Conservation (phyloP, 2,113 vertebrate genomes). For the Nematolebias whitei region DNA sequence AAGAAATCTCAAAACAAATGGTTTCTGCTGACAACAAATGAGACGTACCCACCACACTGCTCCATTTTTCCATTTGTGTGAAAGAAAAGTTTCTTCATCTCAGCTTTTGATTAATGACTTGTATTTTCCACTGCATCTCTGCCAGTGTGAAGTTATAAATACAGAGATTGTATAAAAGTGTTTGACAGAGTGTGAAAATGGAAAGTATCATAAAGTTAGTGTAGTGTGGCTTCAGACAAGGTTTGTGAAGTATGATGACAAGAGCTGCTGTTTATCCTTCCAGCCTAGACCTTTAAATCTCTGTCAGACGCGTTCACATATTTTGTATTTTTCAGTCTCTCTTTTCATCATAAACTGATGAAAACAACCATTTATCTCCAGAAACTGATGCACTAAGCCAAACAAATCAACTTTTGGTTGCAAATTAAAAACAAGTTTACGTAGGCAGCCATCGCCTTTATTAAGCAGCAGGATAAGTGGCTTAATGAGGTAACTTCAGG, state of each 20-base stretch:
- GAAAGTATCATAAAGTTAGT: slow-evolving; percentile 55
- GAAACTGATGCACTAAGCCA: not conserved
- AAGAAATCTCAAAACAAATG: slow-evolving; percentile 29
- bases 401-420: too few relatives aligned
- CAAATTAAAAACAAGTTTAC: too few relatives aligned
- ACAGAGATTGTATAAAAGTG: slow-evolving; percentile 33
- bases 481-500: too few relatives aligned
- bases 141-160: slow-evolving; percentile 30
- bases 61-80: slow-evolving; percentile 21
- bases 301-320: slow-evolving; percentile 12
- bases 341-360: not conserved
- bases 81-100: slow-evolving; percentile 30
- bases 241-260: slow-evolving; percentile 31
- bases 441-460: too few relatives aligned
- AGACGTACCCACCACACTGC: slow-evolving; percentile 6
- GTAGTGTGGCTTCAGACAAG: slow-evolving; percentile 31
- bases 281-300: slow-evolving; percentile 12
- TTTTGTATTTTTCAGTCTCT: not conserved
- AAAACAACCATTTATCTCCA: not conserved
- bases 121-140: slow-evolving; percentile 23
- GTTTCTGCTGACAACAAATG: slow-evolving; percentile 36
- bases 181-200: slow-evolving; percentile 61
- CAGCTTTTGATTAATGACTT: slow-evolving; percentile 44
- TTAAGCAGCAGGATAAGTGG: too few relatives aligned
- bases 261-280: slow-evolving; percentile 9